These are phyloP conservation scores for Megaustenia siamemsis DNA, from an alignment of 2,888 invertebrate genomes.

Conservation along the genomic window DNA sequence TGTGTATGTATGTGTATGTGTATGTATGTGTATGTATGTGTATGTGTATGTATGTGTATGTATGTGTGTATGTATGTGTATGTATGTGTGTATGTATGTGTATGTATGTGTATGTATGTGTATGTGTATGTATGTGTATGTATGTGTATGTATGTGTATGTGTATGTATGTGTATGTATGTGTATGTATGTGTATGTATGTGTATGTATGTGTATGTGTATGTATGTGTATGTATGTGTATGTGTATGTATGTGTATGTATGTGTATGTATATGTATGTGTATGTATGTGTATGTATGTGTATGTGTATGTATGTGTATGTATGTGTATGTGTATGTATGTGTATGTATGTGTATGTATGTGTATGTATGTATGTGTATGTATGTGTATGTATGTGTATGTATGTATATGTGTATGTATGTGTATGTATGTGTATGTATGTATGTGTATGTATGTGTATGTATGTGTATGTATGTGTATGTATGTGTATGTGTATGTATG, in stretches of 20 bases:
- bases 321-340: slow-evolving; percentile 22
- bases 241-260: background rate
- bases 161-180: too few species aligned
- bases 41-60: background rate
- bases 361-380: slow-evolving; percentile 8
- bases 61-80: slow-evolving; percentile 21
- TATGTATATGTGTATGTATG: slow-evolving; percentile 26
- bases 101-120: slow-evolving; percentile 22
- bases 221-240: too few species aligned
- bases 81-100: slow-evolving; percentile 27
- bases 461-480: background rate
- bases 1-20: slow-evolving; percentile 20
- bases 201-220: too few species aligned
- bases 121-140: background rate
- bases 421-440: slow-evolving; percentile 14
- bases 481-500: background rate
- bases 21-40: background rate
- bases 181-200: background rate
- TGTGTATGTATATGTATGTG: background rate
- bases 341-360: slow-evolving; percentile 14
- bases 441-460: background rate
- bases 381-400: slow-evolving; percentile 5
- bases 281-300: background rate
- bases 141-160: too few species aligned
- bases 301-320: slow-evolving; percentile 16